phyloP scores from a whole-genome alignment of 1,140 invertebrate genomes.

The Himalopsyche phryganea region DNA sequence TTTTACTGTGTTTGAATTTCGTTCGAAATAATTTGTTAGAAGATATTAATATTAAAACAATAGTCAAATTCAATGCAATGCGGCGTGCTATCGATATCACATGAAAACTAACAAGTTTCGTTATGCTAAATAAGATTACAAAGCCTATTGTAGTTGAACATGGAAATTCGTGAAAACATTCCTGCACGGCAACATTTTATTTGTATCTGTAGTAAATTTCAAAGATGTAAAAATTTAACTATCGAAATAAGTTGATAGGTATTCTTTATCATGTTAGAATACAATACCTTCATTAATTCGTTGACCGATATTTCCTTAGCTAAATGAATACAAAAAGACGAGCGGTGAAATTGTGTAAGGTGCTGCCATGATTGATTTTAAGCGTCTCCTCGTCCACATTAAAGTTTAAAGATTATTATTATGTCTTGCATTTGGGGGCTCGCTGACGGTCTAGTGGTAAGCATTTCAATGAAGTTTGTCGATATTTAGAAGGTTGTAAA shows the following conservation, averaged over 20 bases:
- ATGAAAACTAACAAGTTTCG: too few relatives aligned
- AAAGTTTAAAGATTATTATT: conserved; percentile 37
- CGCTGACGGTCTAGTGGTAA: conserved; percentile 39
- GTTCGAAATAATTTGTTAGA: too few relatives aligned
- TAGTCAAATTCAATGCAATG: too few relatives aligned
- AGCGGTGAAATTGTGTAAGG: conserved; percentile 6
- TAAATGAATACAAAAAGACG: conserved; percentile 6
- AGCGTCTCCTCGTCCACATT: conserved; percentile 38
- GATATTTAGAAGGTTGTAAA: conserved; percentile 4
- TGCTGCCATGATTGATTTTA: conserved; percentile 46
- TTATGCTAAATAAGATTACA: too few relatives aligned
- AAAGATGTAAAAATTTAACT: background rate
- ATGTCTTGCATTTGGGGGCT: conserved; percentile 39
- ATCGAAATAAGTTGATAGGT: background rate
- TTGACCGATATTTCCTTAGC: background rate
- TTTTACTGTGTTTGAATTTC: too few relatives aligned
- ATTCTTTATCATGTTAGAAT: background rate
- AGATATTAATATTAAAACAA: too few relatives aligned
- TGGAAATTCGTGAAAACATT: too few relatives aligned
- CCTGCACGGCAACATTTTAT: conserved; percentile 1
- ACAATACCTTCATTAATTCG: background rate
- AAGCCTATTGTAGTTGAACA: too few relatives aligned
- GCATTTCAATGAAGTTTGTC: conserved; percentile 18
- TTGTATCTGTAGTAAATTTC: background rate
- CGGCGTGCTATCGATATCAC: too few relatives aligned